A percentile compares a stretch with the other conserved stretches of the same genome.
phyloP scores from a whole-genome alignment of 2,113 vertebrate species.

The Oncorhynchus mykiss region DNA sequence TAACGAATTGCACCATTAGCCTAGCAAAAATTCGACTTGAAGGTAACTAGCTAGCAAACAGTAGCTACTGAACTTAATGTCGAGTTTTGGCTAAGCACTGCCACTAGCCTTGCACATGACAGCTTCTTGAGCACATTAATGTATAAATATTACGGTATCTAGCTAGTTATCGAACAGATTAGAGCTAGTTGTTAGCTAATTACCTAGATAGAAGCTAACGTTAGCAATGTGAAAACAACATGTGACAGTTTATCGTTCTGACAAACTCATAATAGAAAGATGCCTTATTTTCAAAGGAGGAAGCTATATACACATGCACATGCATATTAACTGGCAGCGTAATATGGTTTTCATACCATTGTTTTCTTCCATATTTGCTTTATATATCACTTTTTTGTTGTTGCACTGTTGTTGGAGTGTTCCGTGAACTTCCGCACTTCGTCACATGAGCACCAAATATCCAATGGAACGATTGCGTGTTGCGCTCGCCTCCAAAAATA shows the following conservation, averaged over 20 bases:
- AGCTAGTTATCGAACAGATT: not conserved
- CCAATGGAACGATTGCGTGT: conserved; percentile 26
- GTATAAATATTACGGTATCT: too few species aligned
- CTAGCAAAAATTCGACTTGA: too few species aligned
- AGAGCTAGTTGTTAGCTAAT: conserved; percentile 11
- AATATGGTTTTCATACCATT: conserved; percentile 44
- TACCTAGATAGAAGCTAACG: not conserved
- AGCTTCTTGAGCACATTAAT: too few species aligned
- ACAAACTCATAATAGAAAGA: not conserved
- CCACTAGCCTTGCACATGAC: too few species aligned
- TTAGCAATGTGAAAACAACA: not conserved
- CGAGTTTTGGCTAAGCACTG: too few species aligned
- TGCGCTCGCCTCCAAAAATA: conserved; percentile 22
- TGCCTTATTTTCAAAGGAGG: not conserved
- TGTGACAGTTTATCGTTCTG: not conserved
- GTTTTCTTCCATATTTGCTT: conserved; percentile 56
- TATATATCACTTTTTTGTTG: not conserved
- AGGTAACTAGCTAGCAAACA: too few species aligned
- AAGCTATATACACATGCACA: not conserved
- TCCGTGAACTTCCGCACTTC: conserved; percentile 34
- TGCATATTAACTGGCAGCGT: not conserved
- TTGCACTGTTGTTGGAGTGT: not conserved
- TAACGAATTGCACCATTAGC: too few species aligned
- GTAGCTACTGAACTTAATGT: too few species aligned
- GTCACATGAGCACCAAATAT: not conserved